A percentile compares a stretch with the other conserved stretches of the same genome.
Evolutionary conservation across 2,113 vertebrate genomes (phyloP).

Genomic region (Python bivittatus): DNA sequence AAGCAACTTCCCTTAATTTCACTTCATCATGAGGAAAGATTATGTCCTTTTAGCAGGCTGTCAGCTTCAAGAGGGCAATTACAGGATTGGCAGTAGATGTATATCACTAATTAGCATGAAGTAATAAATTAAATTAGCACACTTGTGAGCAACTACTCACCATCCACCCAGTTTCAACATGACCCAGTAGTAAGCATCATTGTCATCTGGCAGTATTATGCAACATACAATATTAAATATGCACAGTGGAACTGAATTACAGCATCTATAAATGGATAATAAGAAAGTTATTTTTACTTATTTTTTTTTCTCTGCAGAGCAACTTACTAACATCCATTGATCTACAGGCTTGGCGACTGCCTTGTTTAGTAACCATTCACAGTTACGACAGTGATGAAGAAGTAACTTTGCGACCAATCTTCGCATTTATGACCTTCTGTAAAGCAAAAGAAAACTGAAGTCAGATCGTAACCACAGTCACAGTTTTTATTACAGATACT

Average conservation of each 20-base stretch:
- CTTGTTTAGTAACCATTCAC: too few species aligned
- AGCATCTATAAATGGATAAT: neutral
- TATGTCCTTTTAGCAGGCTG: neutral
- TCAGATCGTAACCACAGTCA: too few species aligned
- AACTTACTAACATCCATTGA: neutral
- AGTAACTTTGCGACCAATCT: too few species aligned
- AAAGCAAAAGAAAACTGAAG: too few species aligned
- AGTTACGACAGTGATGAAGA: too few species aligned
- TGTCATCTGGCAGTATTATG: neutral
- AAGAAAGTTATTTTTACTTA: neutral
- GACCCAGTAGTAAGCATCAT: neutral
- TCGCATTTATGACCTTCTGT: too few species aligned
- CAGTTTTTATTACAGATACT: neutral
- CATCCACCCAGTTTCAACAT: neutral
- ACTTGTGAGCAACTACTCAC: neutral
- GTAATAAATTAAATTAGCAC: conserved; percentile 6
- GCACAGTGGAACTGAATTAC: neutral
- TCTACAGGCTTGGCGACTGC: too few species aligned
- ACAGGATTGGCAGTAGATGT: neutral
- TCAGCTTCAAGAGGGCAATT: neutral
- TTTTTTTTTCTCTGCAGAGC: neutral
- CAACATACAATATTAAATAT: neutral
- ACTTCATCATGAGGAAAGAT: neutral
- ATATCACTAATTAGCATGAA: neutral
- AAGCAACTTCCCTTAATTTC: neutral